Percentiles rank a stretch among this genome's conserved stretches.
These are phyloP conservation scores for Sebastes aleutianus DNA, from an alignment of 2,797 vertebrate species.

Conservation along the genomic window DNA sequence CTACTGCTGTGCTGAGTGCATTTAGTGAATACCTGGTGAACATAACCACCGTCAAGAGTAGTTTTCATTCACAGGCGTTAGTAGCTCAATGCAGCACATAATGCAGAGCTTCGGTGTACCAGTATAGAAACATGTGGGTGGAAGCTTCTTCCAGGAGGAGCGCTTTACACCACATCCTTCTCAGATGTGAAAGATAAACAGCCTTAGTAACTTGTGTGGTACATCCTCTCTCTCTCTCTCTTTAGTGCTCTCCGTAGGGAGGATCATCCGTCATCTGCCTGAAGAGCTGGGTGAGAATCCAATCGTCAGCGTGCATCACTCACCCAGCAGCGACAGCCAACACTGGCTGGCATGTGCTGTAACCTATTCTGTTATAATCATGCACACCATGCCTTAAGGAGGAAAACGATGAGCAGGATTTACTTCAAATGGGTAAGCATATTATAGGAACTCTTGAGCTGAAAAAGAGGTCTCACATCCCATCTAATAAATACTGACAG, in stretches of 20 bases:
- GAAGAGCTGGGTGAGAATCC: constrained; percentile 23
- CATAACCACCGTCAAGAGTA: not conserved
- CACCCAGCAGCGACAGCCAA: constrained; percentile 1
- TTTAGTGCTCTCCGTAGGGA: not conserved
- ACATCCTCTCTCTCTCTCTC: not conserved
- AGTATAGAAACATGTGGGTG: constrained; percentile 61
- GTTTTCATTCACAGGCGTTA: constrained; percentile 34
- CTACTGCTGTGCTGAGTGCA: not conserved
- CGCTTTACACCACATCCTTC: constrained; percentile 43
- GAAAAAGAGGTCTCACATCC: not conserved
- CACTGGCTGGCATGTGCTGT: not conserved
- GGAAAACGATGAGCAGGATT: not conserved
- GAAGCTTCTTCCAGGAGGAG: constrained; percentile 48
- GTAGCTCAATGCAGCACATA: constrained; percentile 16
- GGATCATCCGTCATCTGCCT: constrained; percentile 36
- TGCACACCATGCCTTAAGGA: not conserved
- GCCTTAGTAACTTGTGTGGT: not conserved
- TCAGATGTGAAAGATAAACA: constrained; percentile 55
- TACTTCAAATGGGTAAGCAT: not conserved
- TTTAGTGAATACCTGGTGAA: not conserved
- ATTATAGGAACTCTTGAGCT: not conserved
- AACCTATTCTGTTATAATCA: constrained; percentile 7
- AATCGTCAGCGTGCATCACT: constrained; percentile 24
- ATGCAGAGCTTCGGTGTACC: constrained; percentile 29
- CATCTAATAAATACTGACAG: constrained; percentile 11